Evolutionary conservation across 2,797 vertebrate genomes (phyloP).

Genomic region (Eupleurogrammus muticus): DNA sequence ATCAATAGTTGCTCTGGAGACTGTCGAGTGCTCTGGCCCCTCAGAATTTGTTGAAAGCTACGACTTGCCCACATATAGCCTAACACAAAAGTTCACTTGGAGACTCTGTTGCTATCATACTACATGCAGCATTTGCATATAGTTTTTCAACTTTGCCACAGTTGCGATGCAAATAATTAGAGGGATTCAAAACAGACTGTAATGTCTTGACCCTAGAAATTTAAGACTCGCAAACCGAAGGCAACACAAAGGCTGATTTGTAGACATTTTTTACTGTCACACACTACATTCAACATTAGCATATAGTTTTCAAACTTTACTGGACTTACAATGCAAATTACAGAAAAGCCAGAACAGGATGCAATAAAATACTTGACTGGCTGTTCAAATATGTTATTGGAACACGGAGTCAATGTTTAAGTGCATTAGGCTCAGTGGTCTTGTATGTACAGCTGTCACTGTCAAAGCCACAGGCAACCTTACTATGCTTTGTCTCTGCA

Average conservation of each 20-base stretch:
- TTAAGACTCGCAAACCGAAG: background rate
- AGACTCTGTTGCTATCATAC: conserved; percentile 21
- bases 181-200: conserved; percentile 14
- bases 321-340: conserved; percentile 39
- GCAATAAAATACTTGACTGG: conserved; percentile 73
- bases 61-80: conserved; percentile 45
- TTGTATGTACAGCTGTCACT: conserved; percentile 87
- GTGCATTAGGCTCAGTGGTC: conserved; percentile 79
- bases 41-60: conserved; percentile 67
- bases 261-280: conserved; percentile 11
- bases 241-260: conserved; percentile 29
- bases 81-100: conserved; percentile 53
- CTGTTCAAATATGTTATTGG: conserved; percentile 77
- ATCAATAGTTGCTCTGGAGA: conserved; percentile 80
- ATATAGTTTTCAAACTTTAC: conserved; percentile 53
- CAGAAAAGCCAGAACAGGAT: conserved; percentile 55
- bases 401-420: conserved; percentile 81
- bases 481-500: conserved; percentile 84
- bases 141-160: conserved; percentile 44
- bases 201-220: conserved; percentile 22
- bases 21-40: conserved; percentile 62
- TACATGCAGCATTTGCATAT: conserved; percentile 45
- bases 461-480: conserved; percentile 83
- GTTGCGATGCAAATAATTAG: conserved; percentile 32
- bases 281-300: conserved; percentile 19